Conservation (phyloP, 2,797 vertebrate species). For the Acanthurus lineatus region DNA sequence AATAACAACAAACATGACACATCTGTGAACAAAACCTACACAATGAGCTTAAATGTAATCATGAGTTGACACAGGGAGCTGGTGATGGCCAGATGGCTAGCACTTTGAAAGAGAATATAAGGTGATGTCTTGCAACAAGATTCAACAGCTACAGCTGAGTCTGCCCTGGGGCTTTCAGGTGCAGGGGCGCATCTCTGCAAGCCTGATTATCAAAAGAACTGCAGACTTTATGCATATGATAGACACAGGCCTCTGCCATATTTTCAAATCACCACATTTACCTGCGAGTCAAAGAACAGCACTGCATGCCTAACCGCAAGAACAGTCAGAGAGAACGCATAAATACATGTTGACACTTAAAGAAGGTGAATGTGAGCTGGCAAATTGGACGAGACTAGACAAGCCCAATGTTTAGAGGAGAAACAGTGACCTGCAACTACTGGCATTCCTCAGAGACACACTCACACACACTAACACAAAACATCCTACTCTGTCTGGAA, state of each 20-base stretch:
- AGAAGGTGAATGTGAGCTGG: slow-evolving; percentile 48
- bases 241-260: slow-evolving; percentile 6
- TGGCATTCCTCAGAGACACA: slow-evolving; percentile 71
- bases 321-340: slow-evolving; percentile 6
- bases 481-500: slow-evolving; percentile 62
- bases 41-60: slow-evolving; percentile 22
- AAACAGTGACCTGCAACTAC: slow-evolving; percentile 75
- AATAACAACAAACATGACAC: slow-evolving; percentile 46
- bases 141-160: slow-evolving; percentile 31
- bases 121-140: slow-evolving; percentile 45
- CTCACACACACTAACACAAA: slow-evolving; percentile 53
- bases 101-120: slow-evolving; percentile 16
- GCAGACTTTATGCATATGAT: slow-evolving; percentile 11
- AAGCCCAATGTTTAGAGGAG: slow-evolving; percentile 74
- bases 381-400: slow-evolving; percentile 69
- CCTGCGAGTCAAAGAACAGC: slow-evolving; percentile 3
- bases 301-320: slow-evolving; percentile 10
- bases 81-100: slow-evolving; percentile 28
- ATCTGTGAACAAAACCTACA: slow-evolving; percentile 36
- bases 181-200: slow-evolving; percentile 51
- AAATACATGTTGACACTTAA: slow-evolving; percentile 42
- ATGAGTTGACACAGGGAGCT: background rate
- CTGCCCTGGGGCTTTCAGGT: slow-evolving; percentile 64
- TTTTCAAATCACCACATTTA: slow-evolving; percentile 33
- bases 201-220: slow-evolving; percentile 29